Conservation (phyloP, 2,888 invertebrate genomes). For the Cerastoderma edule region DNA sequence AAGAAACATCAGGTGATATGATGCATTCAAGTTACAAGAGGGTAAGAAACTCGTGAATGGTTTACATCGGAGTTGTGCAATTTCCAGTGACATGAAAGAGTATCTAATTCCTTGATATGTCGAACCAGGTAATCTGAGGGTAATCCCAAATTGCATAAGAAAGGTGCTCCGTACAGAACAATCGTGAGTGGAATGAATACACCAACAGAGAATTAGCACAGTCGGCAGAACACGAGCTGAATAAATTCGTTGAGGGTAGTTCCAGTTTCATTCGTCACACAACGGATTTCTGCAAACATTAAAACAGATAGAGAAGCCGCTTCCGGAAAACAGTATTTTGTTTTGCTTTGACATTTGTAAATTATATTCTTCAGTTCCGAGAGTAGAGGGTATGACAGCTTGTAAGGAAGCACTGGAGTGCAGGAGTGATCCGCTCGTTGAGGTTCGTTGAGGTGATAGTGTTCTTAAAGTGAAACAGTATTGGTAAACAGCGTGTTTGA, state of each 20-base stretch:
- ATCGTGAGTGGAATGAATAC: conserved; percentile 28
- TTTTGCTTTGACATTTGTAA: conserved; percentile 42
- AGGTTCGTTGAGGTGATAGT: no score
- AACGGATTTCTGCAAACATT: conserved; percentile 30
- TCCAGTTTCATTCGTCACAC: conserved; percentile 19
- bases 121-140: conserved; percentile 24
- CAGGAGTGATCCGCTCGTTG: conserved; percentile 26
- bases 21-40: neutral
- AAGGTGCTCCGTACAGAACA: conserved; percentile 6
- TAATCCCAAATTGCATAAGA: conserved; percentile 34
- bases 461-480: no score
- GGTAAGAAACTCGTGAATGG: conserved; percentile 18
- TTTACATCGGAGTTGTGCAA: conserved; percentile 15
- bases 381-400: conserved; percentile 28
- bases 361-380: conserved; percentile 38
- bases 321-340: conserved; percentile 11
- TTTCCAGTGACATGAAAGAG: conserved; percentile 15
- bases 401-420: conserved; percentile 27
- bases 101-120: conserved; percentile 28
- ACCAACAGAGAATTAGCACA: conserved; percentile 38
- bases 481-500: no score
- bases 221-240: conserved; percentile 25
- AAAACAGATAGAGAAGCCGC: conserved; percentile 6
- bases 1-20: neutral
- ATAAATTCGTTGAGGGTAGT: conserved; percentile 8